Evolutionary conservation across 2,113 vertebrate species (phyloP), one percentile per base, ranked within the genome.

Genomic region (Sceloporus tristichus): DNA sequence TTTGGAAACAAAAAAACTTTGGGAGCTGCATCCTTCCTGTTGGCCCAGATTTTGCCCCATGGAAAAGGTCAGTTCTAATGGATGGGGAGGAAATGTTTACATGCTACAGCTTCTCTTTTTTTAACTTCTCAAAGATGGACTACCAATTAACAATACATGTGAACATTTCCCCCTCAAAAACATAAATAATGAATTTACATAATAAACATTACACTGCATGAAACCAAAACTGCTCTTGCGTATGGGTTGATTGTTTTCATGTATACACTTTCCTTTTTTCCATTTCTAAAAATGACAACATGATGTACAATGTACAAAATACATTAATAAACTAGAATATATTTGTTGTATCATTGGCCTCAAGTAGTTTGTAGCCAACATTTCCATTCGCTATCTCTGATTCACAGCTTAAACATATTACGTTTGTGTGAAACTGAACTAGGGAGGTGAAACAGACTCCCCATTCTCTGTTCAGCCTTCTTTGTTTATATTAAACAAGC

Each of bases 401-500:
- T 66, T 82, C 38, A 76, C 11, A 75, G 29, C 56, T 16, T 82
- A 27, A 62, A n/a, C 59, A 42, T 75, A 42, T 40, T 34, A 53
- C 27, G 53, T 54, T 83, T 13, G 80, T 23, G 16, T 42, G 38
- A 82, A 14, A 56, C 19, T 86, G 59, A 48, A 48, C 85, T 62
- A 18, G 13, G 13, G 59, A 14, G 59, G 59, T 62, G 59, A 62
- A 62, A 62, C 79, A 80, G 68, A 59, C 27, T 68, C n/a, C 42
- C 56, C 40, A 88, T 77, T 88, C 42, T 83, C 42, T 83, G 27
- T 87, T 82, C 70, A 82, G 79, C 27, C 29, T 54, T 88, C 54
- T 10, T 88, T 66, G 59, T 83, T 83, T 77, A 83, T 42, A 83
- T 29, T 53, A 88, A 88, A 88, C 59, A 88, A 88, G 38, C 2